Conservation (phyloP, 2,888 invertebrate genomes). For the Cryptus armator region DNA sequence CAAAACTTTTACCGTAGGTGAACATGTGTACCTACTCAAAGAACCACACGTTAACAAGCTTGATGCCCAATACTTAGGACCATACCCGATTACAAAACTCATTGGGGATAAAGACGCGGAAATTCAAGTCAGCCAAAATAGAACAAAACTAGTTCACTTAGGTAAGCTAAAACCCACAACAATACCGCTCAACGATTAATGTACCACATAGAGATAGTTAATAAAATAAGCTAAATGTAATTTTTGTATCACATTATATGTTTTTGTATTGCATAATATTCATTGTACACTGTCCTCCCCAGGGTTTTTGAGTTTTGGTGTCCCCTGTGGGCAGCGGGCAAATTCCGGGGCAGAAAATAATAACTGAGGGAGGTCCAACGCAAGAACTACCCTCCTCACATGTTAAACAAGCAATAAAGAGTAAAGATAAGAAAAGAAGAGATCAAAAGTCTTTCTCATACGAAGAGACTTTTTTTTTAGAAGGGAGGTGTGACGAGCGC, state of each 20-base stretch:
- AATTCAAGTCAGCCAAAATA: background rate
- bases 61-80: conserved; percentile 39
- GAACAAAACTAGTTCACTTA: conserved; percentile 9
- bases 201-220: too few species aligned
- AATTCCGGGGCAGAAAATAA: background rate
- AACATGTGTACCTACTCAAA: conserved; percentile 34
- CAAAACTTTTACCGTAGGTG: background rate
- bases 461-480: conserved; percentile 33
- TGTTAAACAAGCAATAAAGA: background rate
- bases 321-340: background rate
- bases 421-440: background rate
- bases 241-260: too few species aligned
- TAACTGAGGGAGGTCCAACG: background rate
- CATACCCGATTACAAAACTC: conserved; percentile 15
- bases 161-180: conserved; percentile 20
- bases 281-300: background rate
- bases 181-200: background rate
- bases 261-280: background rate
- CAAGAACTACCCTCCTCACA: background rate
- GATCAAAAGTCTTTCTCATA: conserved; percentile 11
- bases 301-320: conserved; percentile 3
- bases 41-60: conserved; percentile 31
- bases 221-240: too few species aligned
- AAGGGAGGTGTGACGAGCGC: conserved; percentile 18
- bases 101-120: conserved; percentile 9